phyloP scores from a whole-genome alignment of 2,113 vertebrate genomes.

The Desmodus rotundus region DNA sequence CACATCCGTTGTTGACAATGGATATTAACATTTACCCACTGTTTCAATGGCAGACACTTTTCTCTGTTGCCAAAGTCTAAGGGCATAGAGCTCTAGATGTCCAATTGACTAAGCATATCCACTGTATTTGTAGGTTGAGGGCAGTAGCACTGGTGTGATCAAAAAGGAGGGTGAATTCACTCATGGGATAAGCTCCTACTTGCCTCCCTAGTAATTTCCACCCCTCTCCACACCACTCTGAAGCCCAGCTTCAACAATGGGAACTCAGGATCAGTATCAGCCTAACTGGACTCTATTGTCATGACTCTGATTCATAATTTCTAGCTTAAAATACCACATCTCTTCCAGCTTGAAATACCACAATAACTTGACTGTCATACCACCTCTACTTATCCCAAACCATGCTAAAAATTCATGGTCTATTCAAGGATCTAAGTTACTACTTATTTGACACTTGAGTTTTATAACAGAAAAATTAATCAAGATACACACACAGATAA shows the following conservation, averaged over 20 bases:
- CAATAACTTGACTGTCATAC: neutral
- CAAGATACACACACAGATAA: neutral
- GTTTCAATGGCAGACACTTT: neutral
- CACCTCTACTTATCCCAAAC: neutral
- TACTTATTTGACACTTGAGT: neutral
- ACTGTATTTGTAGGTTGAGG: neutral
- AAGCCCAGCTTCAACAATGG: neutral
- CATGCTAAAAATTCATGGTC: neutral
- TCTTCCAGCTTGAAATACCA: neutral
- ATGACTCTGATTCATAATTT: neutral
- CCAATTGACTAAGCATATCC: neutral
- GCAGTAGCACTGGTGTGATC: fast-evolving
- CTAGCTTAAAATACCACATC: neutral
- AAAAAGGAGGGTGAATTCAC: neutral
- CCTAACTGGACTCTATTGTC: neutral
- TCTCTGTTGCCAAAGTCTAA: neutral
- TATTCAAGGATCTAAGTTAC: neutral
- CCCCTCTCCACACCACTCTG: neutral
- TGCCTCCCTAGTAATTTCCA: neutral
- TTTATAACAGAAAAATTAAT: neutral
- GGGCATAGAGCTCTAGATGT: neutral
- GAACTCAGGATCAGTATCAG: neutral
- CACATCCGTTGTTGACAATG: no score
- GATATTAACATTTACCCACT: neutral
- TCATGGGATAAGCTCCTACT: neutral